Conservation (phyloP, 2,113 vertebrate species). For the Neodon shergylaensis region DNA sequence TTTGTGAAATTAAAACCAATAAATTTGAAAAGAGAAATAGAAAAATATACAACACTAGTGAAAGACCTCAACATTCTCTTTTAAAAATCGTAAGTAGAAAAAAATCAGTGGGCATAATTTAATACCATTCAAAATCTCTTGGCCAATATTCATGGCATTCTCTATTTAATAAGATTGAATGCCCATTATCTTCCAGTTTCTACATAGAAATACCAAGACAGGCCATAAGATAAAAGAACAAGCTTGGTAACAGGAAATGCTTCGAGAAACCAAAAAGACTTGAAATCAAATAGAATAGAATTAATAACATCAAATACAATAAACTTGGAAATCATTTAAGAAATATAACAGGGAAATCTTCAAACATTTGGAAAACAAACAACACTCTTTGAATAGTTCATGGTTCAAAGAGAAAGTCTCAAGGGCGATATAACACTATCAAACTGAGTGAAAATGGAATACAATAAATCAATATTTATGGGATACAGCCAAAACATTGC, state of each 20-base stretch:
- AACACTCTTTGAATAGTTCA: not conserved
- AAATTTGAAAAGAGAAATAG: not conserved
- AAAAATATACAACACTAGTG: not conserved
- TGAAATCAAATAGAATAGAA: not conserved
- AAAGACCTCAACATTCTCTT: not conserved
- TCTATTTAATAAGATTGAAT: not conserved
- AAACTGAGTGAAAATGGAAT: not conserved
- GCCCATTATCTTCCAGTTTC: not conserved
- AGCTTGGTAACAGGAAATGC: not conserved
- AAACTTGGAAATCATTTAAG: not conserved
- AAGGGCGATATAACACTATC: not conserved
- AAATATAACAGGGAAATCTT: not conserved
- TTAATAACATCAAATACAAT: conserved; percentile 10
- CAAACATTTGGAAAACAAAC: not conserved
- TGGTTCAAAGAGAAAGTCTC: not conserved
- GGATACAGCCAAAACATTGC: not conserved
- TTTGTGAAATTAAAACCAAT: not conserved
- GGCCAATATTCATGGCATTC: not conserved
- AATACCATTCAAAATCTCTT: not conserved
- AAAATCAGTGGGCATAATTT: not conserved
- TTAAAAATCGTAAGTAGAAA: not conserved
- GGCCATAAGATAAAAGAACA: not conserved
- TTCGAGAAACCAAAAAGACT: not conserved
- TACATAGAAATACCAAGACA: not conserved
- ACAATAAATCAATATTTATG: not conserved